These are phyloP conservation scores for Drosophila bifasciata DNA, from an alignment of 1,140 invertebrate species.

Conservation along the genomic window DNA sequence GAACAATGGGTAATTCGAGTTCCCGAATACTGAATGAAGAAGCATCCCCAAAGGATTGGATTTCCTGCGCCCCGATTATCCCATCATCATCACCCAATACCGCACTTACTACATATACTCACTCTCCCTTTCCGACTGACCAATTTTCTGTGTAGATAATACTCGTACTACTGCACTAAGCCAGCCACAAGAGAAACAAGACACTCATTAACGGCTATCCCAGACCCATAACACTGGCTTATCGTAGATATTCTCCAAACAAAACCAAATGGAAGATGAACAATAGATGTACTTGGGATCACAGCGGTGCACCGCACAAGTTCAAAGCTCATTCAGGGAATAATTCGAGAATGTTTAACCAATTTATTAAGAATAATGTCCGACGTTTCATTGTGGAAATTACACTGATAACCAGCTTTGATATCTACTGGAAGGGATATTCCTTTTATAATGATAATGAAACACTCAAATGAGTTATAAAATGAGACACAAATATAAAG, in stretches of 20 bases:
- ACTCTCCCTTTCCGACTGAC: neutral
- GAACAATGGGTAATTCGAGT: conserved; percentile 51
- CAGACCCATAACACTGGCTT: conserved; percentile 59
- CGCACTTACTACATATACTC: conserved; percentile 9
- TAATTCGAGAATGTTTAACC: neutral
- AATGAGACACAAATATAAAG: no score
- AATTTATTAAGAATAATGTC: neutral
- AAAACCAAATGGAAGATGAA: conserved; percentile 41
- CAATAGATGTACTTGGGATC: conserved; percentile 15
- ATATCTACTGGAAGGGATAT: no score
- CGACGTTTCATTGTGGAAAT: no score
- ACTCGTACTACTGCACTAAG: conserved; percentile 24
- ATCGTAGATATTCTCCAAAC: conserved; percentile 60
- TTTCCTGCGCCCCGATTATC: conserved; percentile 24
- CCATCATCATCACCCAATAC: conserved; percentile 28
- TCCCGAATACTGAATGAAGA: conserved; percentile 28
- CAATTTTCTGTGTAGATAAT: conserved; percentile 36
- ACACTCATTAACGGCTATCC: conserved; percentile 29
- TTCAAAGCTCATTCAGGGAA: neutral
- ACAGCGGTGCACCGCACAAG: no score
- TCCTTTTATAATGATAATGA: no score
- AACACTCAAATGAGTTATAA: no score
- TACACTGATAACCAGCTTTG: no score
- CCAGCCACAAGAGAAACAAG: conserved; percentile 18
- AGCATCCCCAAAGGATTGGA: conserved; percentile 32